Evolutionary conservation across 2,888 invertebrate species (phyloP), one percentile per base, ranked within the genome.

Genomic region (Papilio demoleus): DNA sequence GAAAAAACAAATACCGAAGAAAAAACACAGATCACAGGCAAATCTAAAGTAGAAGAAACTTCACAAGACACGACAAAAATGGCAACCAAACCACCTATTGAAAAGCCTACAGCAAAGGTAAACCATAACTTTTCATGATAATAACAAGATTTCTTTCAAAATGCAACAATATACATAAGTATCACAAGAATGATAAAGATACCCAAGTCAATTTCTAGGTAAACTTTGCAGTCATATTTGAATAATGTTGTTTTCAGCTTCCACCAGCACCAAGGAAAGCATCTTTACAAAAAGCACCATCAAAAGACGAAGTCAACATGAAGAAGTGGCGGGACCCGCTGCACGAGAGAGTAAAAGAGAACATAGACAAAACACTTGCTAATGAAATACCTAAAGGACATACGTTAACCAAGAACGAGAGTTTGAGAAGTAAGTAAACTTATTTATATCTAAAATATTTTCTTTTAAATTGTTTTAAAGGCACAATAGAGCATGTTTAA

Each of bases 311-410:
- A 64, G 81, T 81, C 2, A 85, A 86, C 22, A 83, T 90, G 34
- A 93, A 93, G 77, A 93, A 93, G 84, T 93, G 93, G 93, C 85
- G 93, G 69, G 93, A 93, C 69, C 93, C 93, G 9, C 80, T 93
- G 22, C 90, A 90, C 73, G 93, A 93, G 73, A 86, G 93, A 59
- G 93, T 92, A 38, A 93, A 93, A 79, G 93, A 93, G 67, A 93
- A 92, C 72, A 93, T 93, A 67, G 93, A 93, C 77, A 93, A 92
- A 77, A 93, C 93, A 22, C 77, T 93, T 38, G 87, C 86, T 22
- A 92, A 93, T 74, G 93, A 93, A 71, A 79, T 86, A 22, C 93
- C 93, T 1, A 93, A 93, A 75, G 93, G 93, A 61, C 93, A 93
- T 75, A 93, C 93, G 5, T 81, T 93, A 56, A 93, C 91, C 19